A percentile compares a stretch with the other conserved stretches of the same genome.
These are phyloP conservation scores for Copidosoma floridanum DNA, from an alignment of 1,140 invertebrate genomes.

Conservation along the genomic window DNA sequence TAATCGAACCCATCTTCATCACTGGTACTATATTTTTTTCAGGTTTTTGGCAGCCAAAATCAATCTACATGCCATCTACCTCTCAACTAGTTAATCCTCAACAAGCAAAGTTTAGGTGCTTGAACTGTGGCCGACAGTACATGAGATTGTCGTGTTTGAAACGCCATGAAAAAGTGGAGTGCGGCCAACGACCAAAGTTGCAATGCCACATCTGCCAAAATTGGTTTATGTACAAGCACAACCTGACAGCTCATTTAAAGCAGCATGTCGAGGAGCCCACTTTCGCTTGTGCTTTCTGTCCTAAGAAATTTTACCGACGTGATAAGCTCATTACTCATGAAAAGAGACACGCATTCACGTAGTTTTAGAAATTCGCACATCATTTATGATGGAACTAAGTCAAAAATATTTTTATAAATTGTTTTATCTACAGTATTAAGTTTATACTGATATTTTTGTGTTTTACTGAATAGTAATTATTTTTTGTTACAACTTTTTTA, in stretches of 20 bases:
- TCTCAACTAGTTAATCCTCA: too few relatives aligned
- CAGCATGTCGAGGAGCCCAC: constrained; percentile 28
- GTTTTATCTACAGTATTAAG: too few relatives aligned
- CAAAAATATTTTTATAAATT: too few relatives aligned
- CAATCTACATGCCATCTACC: not conserved
- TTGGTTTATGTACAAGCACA: constrained; percentile 52
- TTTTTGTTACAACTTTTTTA: too few relatives aligned
- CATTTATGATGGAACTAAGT: too few relatives aligned
- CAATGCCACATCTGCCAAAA: constrained; percentile 47
- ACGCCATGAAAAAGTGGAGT: constrained; percentile 49
- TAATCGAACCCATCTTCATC: too few relatives aligned
- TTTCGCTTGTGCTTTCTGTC: constrained; percentile 24
- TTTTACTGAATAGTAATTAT: too few relatives aligned
- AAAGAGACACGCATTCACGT: too few relatives aligned
- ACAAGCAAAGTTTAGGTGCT: constrained; percentile 31
- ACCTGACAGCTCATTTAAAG: constrained; percentile 47
- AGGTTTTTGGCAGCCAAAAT: constrained; percentile 12
- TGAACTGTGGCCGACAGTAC: constrained; percentile 46
- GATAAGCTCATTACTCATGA: constrained; percentile 16
- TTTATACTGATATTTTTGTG: too few relatives aligned
- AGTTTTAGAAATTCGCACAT: too few relatives aligned
- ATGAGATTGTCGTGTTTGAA: constrained; percentile 46
- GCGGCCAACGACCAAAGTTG: constrained; percentile 50
- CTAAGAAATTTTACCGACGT: constrained; percentile 31
- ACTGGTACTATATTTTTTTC: too few relatives aligned